Conservation (phyloP, 2,888 invertebrate species). For the Malthinus seriepunctatus region DNA sequence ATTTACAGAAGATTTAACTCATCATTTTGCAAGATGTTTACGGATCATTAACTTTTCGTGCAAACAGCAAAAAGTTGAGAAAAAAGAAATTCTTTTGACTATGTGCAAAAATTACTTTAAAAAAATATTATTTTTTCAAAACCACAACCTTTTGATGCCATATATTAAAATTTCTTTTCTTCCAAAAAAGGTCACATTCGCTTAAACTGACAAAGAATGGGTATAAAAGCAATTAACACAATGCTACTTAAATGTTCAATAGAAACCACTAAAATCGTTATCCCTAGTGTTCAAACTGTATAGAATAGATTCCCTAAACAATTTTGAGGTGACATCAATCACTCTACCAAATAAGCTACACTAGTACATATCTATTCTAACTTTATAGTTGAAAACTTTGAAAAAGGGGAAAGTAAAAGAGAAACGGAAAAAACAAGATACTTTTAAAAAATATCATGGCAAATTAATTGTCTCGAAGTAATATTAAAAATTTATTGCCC, state of each 20-base stretch:
- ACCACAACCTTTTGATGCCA: no score
- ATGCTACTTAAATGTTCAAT: conserved; percentile 13
- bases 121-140: no score
- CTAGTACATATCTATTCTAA: conserved; percentile 1
- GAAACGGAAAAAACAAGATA: neutral
- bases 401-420: conserved; percentile 8
- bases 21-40: conserved; percentile 19
- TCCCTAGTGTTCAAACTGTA: conserved; percentile 18
- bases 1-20: conserved; percentile 23
- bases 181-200: no score
- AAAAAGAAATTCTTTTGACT: neutral
- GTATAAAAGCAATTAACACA: conserved; percentile 7
- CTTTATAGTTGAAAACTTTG: conserved; percentile 8
- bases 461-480: neutral
- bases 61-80: conserved; percentile 11
- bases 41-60: conserved; percentile 20
- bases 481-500: neutral
- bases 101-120: neutral
- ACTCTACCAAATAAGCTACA: conserved; percentile 10
- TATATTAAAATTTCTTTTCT: no score
- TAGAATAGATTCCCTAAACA: conserved; percentile 17
- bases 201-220: conserved; percentile 1
- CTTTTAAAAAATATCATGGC: no score
- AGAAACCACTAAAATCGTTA: conserved; percentile 17
- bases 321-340: conserved; percentile 21